Conservation (phyloP, 2,797 vertebrate species). For the Synaphobranchus kaupii region DNA sequence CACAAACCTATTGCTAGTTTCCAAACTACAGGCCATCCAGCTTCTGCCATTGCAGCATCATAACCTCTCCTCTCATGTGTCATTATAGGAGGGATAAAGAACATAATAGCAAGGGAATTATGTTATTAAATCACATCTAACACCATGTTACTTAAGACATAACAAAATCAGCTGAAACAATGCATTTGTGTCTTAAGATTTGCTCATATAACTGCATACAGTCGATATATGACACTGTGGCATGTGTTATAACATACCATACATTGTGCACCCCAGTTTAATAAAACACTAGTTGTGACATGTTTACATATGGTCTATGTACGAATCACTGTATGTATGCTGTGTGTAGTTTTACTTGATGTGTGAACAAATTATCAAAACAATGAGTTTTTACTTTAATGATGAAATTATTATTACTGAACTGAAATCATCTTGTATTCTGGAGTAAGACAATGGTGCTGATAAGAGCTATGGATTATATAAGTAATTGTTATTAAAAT, state of each 20-base stretch:
- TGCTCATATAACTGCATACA: neutral
- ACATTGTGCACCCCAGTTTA: neutral
- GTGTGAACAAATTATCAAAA: neutral
- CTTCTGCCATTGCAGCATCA: neutral
- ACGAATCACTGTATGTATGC: neutral
- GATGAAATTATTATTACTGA: neutral
- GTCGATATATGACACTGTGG: no score
- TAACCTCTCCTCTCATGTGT: neutral
- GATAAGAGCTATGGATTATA: neutral
- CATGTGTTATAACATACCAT: neutral
- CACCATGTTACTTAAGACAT: neutral
- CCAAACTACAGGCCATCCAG: neutral
- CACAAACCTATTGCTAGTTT: neutral
- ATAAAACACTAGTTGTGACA: no score
- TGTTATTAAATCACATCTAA: neutral
- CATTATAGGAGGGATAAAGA: neutral
- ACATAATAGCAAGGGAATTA: neutral
- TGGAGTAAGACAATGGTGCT: neutral
- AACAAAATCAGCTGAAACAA: neutral
- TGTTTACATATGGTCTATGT: no score
- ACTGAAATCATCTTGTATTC: neutral
- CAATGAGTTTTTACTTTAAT: neutral
- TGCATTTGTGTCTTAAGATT: neutral
- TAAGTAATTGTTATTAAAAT: neutral
- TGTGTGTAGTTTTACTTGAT: no score